phyloP scores from a whole-genome alignment of 2,888 invertebrate species.

The Ormyrus labotus region DNA sequence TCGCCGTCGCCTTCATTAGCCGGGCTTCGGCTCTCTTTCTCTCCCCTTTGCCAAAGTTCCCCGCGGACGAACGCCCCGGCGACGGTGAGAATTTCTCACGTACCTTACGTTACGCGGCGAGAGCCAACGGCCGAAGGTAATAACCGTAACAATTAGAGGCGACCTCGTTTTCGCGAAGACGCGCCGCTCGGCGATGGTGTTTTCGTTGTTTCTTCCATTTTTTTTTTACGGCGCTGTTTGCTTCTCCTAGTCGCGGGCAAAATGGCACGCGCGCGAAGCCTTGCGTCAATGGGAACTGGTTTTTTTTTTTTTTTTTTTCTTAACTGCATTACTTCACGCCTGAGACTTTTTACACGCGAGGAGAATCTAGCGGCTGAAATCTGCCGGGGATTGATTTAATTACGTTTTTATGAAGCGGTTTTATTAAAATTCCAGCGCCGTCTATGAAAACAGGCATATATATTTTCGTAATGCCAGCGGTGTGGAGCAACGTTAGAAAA shows the following conservation, averaged over 20 bases:
- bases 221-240: neutral
- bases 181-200: neutral
- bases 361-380: neutral
- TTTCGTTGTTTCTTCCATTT: neutral
- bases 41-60: too few species aligned
- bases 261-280: neutral
- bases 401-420: neutral
- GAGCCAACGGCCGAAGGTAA: constrained; percentile 33
- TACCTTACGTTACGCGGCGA: constrained; percentile 30
- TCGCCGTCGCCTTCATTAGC: too few species aligned
- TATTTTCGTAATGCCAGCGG: too few species aligned
- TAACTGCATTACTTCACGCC: neutral
- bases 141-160: constrained; percentile 49
- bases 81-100: constrained; percentile 54
- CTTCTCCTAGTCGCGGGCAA: neutral
- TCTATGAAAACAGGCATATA: neutral
- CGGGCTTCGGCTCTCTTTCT: too few species aligned
- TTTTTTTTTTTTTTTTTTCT: neutral
- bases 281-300: constrained; percentile 32
- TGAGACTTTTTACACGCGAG: neutral
- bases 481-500: too few species aligned
- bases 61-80: neutral
- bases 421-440: neutral
- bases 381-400: too few species aligned
- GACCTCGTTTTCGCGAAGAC: constrained; percentile 42